Base-by-base conservation (phyloP, 2,888 invertebrate species). In the Drosophila seclusa region DNA sequence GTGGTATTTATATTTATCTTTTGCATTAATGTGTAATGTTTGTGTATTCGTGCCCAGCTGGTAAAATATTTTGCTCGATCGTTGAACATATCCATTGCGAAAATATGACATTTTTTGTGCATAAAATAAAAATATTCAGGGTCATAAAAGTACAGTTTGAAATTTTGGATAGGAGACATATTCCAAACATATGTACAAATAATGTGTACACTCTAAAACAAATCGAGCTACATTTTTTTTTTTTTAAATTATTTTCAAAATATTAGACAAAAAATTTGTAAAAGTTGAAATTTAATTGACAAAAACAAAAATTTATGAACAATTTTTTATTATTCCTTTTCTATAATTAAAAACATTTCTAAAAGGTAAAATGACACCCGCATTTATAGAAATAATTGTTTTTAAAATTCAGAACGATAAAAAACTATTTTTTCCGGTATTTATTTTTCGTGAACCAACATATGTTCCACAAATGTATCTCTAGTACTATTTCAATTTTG, bases 1-100 rank as follows among this genome's bases (percentile, higher is more conserved):
- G 59, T 29, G 77, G 53, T 45, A 77, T 77, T 76, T 76, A 77
- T 77, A 77, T 66, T 52, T 71, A 60, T 72, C 55, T 62, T 40
- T 62, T 38, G 58, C 50, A 32, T 24, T n/a, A n/a, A 27, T 49
- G 13, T 38, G 32, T 27, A 38, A 38, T 59, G 53, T 13, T 34
- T 48, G 34, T 34, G 53, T 59, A 34, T 38, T 54, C 32, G 27
- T 32, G 32, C 48, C 36, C 24, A 48, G 32, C 27, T 36, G 66
- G 57, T 18, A 21, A 31, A 29, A 31, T 13, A 31, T 21, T 42
- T 42, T 18, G 18, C 11, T 36, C 24, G 8, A 16, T 45, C 16
- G 45, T 24, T 16, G 4, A 24, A 24, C 16, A 10, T 8, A 16
- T 45, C 45, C 45, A 45, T 24, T 45, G 16, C 45, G 16, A 8